Conservation (phyloP, 2,888 invertebrate genomes). For the Cerastis leucographa region DNA sequence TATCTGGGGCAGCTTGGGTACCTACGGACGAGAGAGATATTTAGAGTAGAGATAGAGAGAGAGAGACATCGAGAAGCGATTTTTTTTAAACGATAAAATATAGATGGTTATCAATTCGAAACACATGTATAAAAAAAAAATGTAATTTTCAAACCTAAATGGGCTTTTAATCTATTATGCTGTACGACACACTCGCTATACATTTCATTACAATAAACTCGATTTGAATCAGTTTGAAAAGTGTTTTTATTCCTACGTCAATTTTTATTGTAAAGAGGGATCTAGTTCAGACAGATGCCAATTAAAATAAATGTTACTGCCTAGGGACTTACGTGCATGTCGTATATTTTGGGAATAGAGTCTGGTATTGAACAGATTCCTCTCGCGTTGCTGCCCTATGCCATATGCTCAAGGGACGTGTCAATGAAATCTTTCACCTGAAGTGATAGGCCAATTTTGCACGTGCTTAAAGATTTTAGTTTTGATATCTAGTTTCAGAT, state of each 20-base stretch:
- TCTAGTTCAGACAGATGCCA: neutral
- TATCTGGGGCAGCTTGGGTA: slow-evolving; percentile 8
- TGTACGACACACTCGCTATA: neutral
- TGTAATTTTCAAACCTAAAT: neutral
- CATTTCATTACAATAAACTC: neutral
- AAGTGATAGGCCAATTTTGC: slow-evolving; percentile 12
- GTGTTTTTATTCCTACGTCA: neutral
- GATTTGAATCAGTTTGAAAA: too few species aligned
- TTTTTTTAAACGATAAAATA: neutral
- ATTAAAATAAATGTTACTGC: neutral
- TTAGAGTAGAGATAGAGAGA: too few species aligned
- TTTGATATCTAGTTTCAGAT: neutral
- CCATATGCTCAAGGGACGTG: neutral
- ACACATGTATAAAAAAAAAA: neutral
- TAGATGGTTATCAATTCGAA: neutral
- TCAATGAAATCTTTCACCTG: slow-evolving; percentile 19
- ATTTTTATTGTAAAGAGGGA: neutral
- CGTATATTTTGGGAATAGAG: slow-evolving; percentile 26
- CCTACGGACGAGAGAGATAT: neutral
- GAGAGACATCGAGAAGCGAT: too few species aligned
- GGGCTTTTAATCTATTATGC: neutral
- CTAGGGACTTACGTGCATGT: neutral
- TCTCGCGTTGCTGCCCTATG: neutral
- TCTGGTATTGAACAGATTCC: slow-evolving; percentile 8
- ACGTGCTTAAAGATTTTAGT: neutral